Evolutionary conservation across 2,888 invertebrate genomes (phyloP), one percentile per base, ranked within the genome.

Genomic region (Plebejus anna): DNA sequence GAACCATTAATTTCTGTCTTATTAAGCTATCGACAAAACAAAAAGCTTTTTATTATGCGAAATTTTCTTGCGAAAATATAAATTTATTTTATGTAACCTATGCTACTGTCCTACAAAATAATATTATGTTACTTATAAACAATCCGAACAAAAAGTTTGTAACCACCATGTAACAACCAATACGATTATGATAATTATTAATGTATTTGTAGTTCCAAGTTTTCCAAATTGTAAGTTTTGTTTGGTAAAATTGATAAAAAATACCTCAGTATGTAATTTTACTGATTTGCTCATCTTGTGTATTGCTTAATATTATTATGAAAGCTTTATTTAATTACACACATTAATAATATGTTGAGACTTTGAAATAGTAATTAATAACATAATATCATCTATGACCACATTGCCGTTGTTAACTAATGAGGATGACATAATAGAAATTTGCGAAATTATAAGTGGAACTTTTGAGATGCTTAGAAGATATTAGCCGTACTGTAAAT

Each of bases 1-100:
- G 92, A 93, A 90, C 93, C 94, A 94, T 94, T 94, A 94, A 94
- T 92, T 93, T 87, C 90, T 86, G 90, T 87, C 91, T 92, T 93
- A 92, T 88, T 92, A 92, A 90, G 89, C 89, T 88, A 91, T 89
- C 91, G 90, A 92, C 91, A 92, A 92, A 90, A 90, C 89, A 86
- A 80, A 80, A 82, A 78, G 76, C 71, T 76, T 76, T 77, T 78
- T 77, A 75, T 78, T 78, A 79, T 75, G 28, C 51, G 47, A 51
- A 72, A 47, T 66, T 32, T 72, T 4, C 11, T 22, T 6, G 28
- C 16, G 55, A 55, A 55, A 72, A 72, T 47, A 47, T 51, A 22
- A 22, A 42, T 42, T 42, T 7, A 22, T 7, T 42, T 42, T 22
- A 22, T 22, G 22, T 22, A 22, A 22, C 22, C 22, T 22, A 22